Conservation (phyloP, 2,113 vertebrate genomes). For the Gymnorhina tibicen region DNA sequence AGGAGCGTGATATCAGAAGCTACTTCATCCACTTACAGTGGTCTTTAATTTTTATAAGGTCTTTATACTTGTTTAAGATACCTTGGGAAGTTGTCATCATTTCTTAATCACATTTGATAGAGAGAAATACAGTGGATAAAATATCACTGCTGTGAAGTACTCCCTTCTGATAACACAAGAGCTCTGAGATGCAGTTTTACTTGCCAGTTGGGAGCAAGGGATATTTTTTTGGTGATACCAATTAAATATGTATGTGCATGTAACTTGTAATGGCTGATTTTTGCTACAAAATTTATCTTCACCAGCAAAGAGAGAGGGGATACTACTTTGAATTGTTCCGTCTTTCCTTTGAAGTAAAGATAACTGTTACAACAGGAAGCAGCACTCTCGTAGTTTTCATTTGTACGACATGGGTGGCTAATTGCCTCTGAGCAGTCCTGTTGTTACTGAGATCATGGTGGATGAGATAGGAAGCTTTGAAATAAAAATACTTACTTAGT, state of each 20-base stretch:
- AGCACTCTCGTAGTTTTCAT: not conserved
- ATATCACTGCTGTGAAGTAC: not conserved
- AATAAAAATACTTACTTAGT: slow-evolving; percentile 32
- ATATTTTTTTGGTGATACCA: not conserved
- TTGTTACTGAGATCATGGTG: slow-evolving; percentile 4
- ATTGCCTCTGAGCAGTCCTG: slow-evolving; percentile 38
- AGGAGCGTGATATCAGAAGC: not conserved
- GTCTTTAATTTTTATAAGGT: not conserved
- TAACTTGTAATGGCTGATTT: not conserved
- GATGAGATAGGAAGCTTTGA: slow-evolving; percentile 15
- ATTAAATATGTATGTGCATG: not conserved
- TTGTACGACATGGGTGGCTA: slow-evolving; percentile 10
- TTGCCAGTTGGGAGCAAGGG: not conserved
- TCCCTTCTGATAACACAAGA: not conserved
- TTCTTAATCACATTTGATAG: not conserved
- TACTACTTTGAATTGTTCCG: not conserved
- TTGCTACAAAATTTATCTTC: not conserved
- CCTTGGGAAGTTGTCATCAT: not conserved
- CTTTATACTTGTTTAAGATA: slow-evolving; percentile 28
- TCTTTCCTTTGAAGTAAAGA: slow-evolving; percentile 21
- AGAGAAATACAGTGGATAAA: not conserved
- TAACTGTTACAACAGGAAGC: not conserved
- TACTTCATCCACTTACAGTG: not conserved
- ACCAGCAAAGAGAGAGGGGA: not conserved
- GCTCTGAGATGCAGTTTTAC: not conserved